These are phyloP conservation scores for Fratercula arctica DNA, from an alignment of 2,797 vertebrate genomes.

Conservation along the genomic window DNA sequence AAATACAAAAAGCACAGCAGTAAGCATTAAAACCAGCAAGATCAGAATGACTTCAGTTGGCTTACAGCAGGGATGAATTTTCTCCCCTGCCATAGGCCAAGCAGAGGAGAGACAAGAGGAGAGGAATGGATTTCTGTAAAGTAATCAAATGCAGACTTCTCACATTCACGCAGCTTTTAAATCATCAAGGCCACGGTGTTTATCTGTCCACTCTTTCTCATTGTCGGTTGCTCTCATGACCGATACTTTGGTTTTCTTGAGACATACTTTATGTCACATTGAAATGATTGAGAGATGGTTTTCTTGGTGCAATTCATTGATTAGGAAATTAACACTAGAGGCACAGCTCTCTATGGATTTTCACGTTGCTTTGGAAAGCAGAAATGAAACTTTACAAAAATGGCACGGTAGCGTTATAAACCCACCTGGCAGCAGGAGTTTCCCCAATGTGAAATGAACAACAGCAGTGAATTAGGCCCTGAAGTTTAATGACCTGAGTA, in stretches of 20 bases:
- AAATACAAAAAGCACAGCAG: conserved; percentile 51
- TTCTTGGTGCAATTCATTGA: background rate
- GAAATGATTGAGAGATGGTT: background rate
- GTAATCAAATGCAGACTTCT: conserved; percentile 36
- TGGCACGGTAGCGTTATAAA: background rate
- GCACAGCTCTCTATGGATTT: background rate
- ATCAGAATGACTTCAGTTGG: conserved; percentile 7
- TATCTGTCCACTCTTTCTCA: background rate
- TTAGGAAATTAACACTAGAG: background rate
- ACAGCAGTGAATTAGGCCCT: background rate
- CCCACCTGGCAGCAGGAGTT: background rate
- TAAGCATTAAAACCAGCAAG: conserved; percentile 27
- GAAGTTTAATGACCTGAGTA: background rate
- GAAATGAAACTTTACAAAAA: background rate
- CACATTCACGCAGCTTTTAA: background rate
- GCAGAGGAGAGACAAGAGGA: background rate
- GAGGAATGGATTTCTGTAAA: background rate
- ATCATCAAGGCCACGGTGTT: background rate
- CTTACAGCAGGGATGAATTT: conserved; percentile 45
- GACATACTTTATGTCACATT: background rate
- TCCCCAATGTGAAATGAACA: background rate
- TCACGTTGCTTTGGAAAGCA: background rate
- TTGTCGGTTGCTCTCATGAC: background rate
- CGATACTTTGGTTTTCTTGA: background rate
- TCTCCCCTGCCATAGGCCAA: background rate